These are phyloP conservation scores for Meloidogyne floridensis DNA, from an alignment of 1,140 invertebrate species.

Conservation along the genomic window DNA sequence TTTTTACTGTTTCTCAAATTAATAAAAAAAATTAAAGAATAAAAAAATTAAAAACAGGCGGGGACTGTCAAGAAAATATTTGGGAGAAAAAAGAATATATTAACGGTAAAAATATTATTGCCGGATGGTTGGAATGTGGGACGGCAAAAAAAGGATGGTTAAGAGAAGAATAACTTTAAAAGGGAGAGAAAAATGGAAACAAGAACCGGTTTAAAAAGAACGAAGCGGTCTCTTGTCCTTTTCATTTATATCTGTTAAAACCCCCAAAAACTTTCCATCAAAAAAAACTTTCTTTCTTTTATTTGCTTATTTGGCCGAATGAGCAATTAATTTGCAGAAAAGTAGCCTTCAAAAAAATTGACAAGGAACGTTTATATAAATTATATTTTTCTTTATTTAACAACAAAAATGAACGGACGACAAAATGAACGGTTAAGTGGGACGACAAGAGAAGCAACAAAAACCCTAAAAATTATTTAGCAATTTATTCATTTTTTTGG, in stretches of 20 bases:
- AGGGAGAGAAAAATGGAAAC: not conserved
- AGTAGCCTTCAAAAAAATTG: not conserved
- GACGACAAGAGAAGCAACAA: not conserved
- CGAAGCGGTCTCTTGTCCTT: not conserved
- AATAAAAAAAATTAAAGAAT: not conserved
- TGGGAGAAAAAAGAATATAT: not conserved
- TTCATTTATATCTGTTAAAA: not conserved
- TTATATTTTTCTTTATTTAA: not conserved
- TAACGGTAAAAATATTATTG: conserved; percentile 1
- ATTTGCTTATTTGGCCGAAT: not conserved
- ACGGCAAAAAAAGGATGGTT: not conserved
- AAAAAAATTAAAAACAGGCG: not conserved
- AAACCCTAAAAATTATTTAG: not conserved
- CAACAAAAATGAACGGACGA: not conserved
- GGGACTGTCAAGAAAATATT: not conserved
- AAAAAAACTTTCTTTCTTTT: not conserved
- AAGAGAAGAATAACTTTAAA: not conserved
- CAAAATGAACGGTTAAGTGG: not conserved
- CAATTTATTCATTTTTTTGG: not conserved
- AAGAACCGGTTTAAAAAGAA: not conserved
- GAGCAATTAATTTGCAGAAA: not conserved
- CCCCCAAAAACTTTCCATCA: not conserved
- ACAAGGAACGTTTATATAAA: not conserved
- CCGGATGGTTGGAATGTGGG: not conserved
- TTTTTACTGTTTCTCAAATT: not conserved